A percentile compares a stretch with the other conserved stretches of the same genome.
Conservation (phyloP, 2,113 vertebrate species). For the Stomatorhinus ivindoensis region DNA sequence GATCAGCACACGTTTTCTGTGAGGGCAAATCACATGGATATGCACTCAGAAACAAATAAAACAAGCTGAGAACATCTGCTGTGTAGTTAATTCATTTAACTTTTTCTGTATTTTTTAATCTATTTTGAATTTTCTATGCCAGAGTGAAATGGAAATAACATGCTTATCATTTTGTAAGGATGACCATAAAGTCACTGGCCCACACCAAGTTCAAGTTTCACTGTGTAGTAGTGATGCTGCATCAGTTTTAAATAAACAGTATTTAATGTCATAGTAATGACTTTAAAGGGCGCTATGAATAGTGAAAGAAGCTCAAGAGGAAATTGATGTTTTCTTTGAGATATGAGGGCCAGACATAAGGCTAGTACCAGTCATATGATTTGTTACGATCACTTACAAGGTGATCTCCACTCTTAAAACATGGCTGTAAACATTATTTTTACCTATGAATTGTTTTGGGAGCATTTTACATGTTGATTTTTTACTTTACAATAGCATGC, state of each 20-base stretch:
- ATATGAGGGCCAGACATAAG: not conserved
- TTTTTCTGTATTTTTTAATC: not conserved
- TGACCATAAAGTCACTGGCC: not conserved
- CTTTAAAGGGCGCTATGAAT: not conserved
- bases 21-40: not conserved
- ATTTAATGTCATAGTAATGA: not conserved
- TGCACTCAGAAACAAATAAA: not conserved
- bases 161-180: not conserved
- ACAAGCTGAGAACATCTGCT: not conserved
- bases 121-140: not conserved
- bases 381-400: not conserved
- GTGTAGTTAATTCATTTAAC: not conserved
- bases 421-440: not conserved
- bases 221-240: not conserved
- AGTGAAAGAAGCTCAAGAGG: not conserved
- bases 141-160: not conserved
- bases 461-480: not conserved
- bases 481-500: not conserved
- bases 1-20: not conserved
- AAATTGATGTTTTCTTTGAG: not conserved
- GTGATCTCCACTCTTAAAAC: not conserved
- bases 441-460: not conserved
- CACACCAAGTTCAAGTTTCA: not conserved
- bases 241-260: not conserved
- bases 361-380: not conserved